phyloP scores from a whole-genome alignment of 1,140 invertebrate species.

The Doryteuthis pealeii region DNA sequence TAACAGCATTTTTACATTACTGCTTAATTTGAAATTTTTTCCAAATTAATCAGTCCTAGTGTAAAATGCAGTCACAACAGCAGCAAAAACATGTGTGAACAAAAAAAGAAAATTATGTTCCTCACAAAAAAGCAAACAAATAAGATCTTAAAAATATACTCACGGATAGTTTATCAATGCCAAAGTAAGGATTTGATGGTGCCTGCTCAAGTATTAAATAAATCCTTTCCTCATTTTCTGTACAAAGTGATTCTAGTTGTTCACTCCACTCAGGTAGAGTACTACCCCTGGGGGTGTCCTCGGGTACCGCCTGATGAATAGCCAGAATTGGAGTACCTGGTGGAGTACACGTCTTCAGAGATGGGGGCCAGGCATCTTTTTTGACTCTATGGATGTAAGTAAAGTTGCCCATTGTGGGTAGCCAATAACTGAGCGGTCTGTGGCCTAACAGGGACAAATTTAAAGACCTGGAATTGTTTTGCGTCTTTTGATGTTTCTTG shows the following conservation, averaged over 20 bases:
- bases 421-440: not conserved
- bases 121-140: too few relatives aligned
- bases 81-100: too few relatives aligned
- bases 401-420: not conserved
- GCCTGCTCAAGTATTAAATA: conserved; percentile 1
- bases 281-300: not conserved
- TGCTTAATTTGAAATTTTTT: too few relatives aligned
- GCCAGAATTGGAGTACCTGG: conserved; percentile 4
- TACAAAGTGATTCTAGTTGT: not conserved
- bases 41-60: too few relatives aligned
- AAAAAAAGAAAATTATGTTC: too few relatives aligned
- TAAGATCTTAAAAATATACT: too few relatives aligned
- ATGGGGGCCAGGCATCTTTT: not conserved
- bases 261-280: not conserved
- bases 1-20: too few relatives aligned
- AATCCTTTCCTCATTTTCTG: not conserved
- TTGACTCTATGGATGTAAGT: not conserved
- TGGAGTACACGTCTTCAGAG: not conserved
- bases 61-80: too few relatives aligned
- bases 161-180: not conserved
- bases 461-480: not conserved
- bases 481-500: not conserved
- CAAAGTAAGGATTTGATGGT: conserved; percentile 2
- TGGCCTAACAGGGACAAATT: not conserved
- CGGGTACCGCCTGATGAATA: not conserved